A percentile compares a stretch with the other conserved stretches of the same genome.
Conservation (phyloP, 2,888 invertebrate genomes). For the Protonemura montana region DNA sequence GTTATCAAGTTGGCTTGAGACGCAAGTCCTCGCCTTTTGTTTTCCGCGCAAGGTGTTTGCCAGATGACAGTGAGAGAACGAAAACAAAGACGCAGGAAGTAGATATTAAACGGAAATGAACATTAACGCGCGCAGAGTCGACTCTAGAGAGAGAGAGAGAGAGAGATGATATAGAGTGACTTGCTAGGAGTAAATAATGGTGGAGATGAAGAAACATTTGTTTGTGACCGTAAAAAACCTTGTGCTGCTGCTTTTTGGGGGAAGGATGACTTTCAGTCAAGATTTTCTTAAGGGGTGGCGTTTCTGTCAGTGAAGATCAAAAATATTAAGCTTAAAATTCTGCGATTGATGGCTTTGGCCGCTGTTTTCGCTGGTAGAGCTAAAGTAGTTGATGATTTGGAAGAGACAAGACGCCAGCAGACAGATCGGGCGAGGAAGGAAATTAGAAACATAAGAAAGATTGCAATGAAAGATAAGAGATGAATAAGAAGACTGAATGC, state of each 20-base stretch:
- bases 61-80: background rate
- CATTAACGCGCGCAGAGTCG: background rate
- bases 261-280: background rate
- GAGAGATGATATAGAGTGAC: background rate
- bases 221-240: background rate
- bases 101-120: conserved; percentile 12
- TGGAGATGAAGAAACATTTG: background rate
- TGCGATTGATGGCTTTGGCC: background rate
- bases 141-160: background rate
- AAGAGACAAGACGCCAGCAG: too few relatives aligned
- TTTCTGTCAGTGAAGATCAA: background rate
- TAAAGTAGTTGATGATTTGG: too few relatives aligned
- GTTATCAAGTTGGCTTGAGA: background rate
- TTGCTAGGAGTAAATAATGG: background rate
- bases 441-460: conserved; percentile 7
- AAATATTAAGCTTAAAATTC: background rate
- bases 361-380: too few relatives aligned
- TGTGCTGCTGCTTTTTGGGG: too few relatives aligned
- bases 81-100: background rate
- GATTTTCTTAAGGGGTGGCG: background rate
- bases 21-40: background rate
- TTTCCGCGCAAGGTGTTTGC: background rate
- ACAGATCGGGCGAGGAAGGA: background rate
- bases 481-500: background rate
- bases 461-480: background rate